Base-by-base conservation (phyloP, 2,888 invertebrate genomes). In the Lydus trimaculatus region DNA sequence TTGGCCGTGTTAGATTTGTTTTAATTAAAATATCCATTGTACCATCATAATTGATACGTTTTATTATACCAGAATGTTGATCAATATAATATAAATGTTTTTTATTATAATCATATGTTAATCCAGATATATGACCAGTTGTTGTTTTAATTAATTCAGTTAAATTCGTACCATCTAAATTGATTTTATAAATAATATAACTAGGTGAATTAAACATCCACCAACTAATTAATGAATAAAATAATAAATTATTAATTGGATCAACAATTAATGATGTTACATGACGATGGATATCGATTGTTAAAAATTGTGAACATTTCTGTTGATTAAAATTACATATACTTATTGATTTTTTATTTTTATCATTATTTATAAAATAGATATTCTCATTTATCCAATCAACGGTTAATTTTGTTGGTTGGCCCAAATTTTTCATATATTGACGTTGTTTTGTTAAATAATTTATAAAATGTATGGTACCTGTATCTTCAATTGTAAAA, bases 11-110 rank as follows among this genome's bases (percentile, higher is more conserved):
- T 3, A 88, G 79, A 65, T 88, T 87, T 63, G 85, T 81, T 0
- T 89, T 81, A 0, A 87, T 82, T 0, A 85, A 82, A 28, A 83
- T 72, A 81, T 85, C 86, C 79, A 82, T 76, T 3, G 78, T 78
- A 36, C 88, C 88, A 52, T 87, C 84, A 66, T 90, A 90, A 73
- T 82, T 81, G 23, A 88, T 76, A 31, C 85, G 62, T 36, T 68
- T 69, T 17, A 82, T 86, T 0, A 85, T 84, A 59, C 87, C 86
- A 2, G 84, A 79, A 72, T 88, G 87, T 66, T 89, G 88, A 82
- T 96, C 95, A 0, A 91, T 89, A 86, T 93, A 95, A 81, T 94
- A 98, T 6, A 98, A 83, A 25, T 88, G 83, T 74, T 89, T 86
- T 78, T 87, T 86, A 76, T 89, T 88, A 0, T 87, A 79, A 82